Conservation (phyloP, 2,113 vertebrate species). For the Caranx melampygus region DNA sequence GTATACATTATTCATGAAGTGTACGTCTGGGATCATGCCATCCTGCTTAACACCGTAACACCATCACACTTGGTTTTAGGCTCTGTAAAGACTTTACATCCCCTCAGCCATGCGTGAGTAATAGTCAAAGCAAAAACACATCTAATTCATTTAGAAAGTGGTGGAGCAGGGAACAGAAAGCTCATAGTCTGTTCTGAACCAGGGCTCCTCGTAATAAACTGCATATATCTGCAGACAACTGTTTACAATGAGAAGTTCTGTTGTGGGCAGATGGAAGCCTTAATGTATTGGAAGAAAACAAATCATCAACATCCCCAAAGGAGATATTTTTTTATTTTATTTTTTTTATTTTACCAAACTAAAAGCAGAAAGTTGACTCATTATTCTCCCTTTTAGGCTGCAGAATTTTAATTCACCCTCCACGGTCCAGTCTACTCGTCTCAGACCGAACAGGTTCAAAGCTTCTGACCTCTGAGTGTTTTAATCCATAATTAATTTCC, state of each 20-base stretch:
- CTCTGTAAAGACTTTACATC: neutral
- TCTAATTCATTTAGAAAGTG: neutral
- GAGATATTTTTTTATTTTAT: neutral
- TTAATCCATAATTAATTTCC: constrained; percentile 12
- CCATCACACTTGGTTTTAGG: neutral
- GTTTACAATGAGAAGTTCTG: neutral
- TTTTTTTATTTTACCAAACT: neutral
- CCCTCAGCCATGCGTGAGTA: neutral
- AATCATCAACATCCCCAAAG: neutral
- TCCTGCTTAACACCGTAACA: neutral
- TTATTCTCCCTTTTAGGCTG: neutral
- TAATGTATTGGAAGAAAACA: neutral
- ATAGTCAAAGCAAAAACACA: neutral
- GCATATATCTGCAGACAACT: neutral
- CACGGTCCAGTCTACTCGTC: neutral
- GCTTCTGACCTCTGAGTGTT: constrained; percentile 8
- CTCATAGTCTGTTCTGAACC: neutral
- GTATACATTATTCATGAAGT: constrained; percentile 3
- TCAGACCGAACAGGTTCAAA: neutral
- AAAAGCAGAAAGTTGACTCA: neutral
- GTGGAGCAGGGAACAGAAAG: neutral
- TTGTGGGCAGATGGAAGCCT: neutral
- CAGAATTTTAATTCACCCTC: neutral
- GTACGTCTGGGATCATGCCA: neutral
- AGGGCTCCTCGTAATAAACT: neutral